Percentiles rank a stretch among this genome's conserved stretches.
phyloP scores from a whole-genome alignment of 2,113 vertebrate species.

The Climacteris rufus region DNA sequence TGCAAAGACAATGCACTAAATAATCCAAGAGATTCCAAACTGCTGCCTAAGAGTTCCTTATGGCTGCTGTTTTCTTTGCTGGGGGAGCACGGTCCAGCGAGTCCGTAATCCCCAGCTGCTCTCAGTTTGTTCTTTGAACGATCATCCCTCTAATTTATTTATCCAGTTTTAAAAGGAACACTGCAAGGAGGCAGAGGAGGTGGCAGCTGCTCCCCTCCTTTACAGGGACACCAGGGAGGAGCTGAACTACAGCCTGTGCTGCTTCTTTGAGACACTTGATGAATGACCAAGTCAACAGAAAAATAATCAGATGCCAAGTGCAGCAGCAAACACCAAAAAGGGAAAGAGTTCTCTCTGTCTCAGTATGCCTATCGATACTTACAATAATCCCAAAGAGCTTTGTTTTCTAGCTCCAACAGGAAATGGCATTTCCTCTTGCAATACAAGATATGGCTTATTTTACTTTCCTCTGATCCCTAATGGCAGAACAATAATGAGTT shows the following conservation, averaged over 20 bases:
- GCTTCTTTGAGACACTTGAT: neutral
- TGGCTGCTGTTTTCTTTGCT: neutral
- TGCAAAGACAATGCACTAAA: neutral
- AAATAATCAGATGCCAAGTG: neutral
- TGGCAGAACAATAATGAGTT: neutral
- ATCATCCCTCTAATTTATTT: neutral
- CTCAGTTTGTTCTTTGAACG: neutral
- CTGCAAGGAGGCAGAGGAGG: neutral
- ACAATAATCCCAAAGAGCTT: neutral
- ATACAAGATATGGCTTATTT: neutral
- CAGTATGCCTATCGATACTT: fast-evolving
- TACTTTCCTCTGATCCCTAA: neutral
- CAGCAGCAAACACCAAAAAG: neutral
- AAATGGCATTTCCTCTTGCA: neutral
- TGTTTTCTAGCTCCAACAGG: neutral
- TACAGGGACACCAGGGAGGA: neutral
- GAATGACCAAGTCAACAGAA: neutral
- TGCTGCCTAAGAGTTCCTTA: neutral
- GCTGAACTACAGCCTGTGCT: neutral
- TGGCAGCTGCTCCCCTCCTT: neutral
- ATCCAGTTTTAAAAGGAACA: neutral
- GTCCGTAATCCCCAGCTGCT: neutral
- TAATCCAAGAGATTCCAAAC: neutral
- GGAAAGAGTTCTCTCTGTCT: neutral
- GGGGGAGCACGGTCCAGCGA: neutral